Base-by-base conservation (phyloP, 2,888 invertebrate species). In the Flabesymbios commensalis region DNA sequence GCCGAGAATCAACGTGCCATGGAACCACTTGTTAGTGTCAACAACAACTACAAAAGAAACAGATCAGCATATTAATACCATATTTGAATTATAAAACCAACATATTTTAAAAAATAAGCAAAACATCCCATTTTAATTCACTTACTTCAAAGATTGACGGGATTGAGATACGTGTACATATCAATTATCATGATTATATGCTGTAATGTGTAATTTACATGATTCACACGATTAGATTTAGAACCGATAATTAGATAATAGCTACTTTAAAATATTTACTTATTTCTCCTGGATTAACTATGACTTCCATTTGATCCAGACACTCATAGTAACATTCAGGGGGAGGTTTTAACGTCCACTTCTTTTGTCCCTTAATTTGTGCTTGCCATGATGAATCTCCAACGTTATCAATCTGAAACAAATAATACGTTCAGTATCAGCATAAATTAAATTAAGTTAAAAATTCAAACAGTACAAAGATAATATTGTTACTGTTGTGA, bases 311-410 rank as follows among this genome's bases (percentile, higher is more conserved):
- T 69, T 86, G 86, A 3, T 81, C 79, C n/a, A 58, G 62, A 82
- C 96, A 97, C 57, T 85, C 81, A 79, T 91, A 91, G 76, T 89
- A 88, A 79, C 97, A 97, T 84, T 97, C 97, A 0, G 93, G 91
- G 1, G 96, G 95, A 7, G 97, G 95, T 70, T 93, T 90, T 64
- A 97, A 85, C 59, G 88, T 87, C 97, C 97, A 97, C 65, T 87
- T 85, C 83, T 98, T 98, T 72, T 85, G 87, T 0, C 97, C 96
- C 55, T 88, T 88, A 52, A 97, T 86, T 85, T 97, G 97, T 0
- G 96, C 96, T 84, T 98, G 97, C 97, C 97, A 97, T 1, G 96
- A 97, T 59, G 95, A 92, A 83, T 92, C 88, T 54, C 88, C 88
- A 53, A 97, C 97, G 65, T 94, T 92, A 83, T 97, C 97, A 70